Percentiles rank a stretch among this genome's conserved stretches.
Evolutionary conservation across 2,888 invertebrate genomes (phyloP).

Genomic region (Tigriopus californicus): DNA sequence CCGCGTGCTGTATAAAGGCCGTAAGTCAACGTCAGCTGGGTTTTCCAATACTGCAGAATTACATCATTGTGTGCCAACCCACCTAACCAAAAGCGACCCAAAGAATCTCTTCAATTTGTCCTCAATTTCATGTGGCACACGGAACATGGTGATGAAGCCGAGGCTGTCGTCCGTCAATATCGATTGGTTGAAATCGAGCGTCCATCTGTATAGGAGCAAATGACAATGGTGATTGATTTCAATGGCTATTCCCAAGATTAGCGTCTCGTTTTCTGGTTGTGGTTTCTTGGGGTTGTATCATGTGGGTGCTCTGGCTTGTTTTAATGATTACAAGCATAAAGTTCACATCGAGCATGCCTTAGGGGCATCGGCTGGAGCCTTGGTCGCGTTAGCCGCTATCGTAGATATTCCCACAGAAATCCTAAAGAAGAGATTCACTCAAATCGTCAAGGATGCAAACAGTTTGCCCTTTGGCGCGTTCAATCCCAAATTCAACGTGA

Average conservation of each 20-base stretch:
- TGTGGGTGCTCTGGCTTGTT: conserved; percentile 91
- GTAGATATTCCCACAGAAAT: conserved; percentile 30
- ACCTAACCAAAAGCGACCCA: no score
- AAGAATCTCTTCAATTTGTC: no score
- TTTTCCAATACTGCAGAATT: no score
- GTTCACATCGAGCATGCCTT: conserved; percentile 31
- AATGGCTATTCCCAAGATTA: conserved; percentile 32
- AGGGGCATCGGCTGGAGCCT: conserved; percentile 86
- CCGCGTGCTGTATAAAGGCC: no score
- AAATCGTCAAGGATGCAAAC: not conserved
- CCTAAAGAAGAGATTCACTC: not conserved
- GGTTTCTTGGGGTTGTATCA: conserved; percentile 98
- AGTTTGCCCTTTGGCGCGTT: not conserved
- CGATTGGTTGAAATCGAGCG: no score
- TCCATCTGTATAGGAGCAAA: no score
- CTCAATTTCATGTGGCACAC: no score
- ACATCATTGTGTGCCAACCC: no score
- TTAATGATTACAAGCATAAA: conserved; percentile 45
- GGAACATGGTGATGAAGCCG: no score
- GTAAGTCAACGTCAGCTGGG: no score
- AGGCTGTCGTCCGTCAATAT: no score
- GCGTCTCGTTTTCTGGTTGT: conserved; percentile 95
- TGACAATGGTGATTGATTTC: no score
- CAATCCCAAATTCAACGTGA: conserved; percentile 3
- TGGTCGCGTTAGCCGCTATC: conserved; percentile 67